phyloP scores from a whole-genome alignment of 2,113 vertebrate genomes.

The Illadopsis cleaveri region DNA sequence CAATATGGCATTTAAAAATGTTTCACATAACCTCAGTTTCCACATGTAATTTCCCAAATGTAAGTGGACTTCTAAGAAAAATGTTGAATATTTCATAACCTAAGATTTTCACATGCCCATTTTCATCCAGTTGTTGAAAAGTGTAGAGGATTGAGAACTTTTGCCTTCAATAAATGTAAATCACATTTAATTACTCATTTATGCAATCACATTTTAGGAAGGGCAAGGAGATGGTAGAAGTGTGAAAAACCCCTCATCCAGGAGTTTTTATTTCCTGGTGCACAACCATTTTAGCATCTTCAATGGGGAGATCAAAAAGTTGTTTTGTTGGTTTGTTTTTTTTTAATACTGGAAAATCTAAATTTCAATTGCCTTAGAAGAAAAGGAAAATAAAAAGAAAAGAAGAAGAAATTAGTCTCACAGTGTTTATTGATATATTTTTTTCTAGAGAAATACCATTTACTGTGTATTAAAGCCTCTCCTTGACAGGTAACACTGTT shows the following conservation, averaged over 20 bases:
- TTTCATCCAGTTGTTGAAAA: background rate
- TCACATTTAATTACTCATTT: background rate
- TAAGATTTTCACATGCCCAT: background rate
- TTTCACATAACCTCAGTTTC: background rate
- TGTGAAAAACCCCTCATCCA: background rate
- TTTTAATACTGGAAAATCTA: background rate
- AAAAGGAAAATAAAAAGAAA: too few relatives aligned
- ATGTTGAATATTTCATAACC: background rate
- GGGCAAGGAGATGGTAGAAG: background rate
- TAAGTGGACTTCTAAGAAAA: background rate
- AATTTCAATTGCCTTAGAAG: background rate
- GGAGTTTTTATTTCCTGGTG: background rate
- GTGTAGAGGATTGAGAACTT: background rate
- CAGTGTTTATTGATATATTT: background rate
- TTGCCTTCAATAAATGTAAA: background rate
- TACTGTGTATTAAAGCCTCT: background rate
- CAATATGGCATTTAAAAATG: background rate
- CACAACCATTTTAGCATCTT: background rate
- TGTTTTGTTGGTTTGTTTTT: rapidly evolving
- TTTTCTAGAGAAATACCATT: background rate
- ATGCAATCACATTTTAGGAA: background rate
- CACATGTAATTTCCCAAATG: background rate
- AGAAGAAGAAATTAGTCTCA: background rate
- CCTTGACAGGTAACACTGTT: background rate
- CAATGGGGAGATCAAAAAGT: background rate